Evolutionary conservation across 2,113 vertebrate species (phyloP).

Genomic region (Hucho hucho): DNA sequence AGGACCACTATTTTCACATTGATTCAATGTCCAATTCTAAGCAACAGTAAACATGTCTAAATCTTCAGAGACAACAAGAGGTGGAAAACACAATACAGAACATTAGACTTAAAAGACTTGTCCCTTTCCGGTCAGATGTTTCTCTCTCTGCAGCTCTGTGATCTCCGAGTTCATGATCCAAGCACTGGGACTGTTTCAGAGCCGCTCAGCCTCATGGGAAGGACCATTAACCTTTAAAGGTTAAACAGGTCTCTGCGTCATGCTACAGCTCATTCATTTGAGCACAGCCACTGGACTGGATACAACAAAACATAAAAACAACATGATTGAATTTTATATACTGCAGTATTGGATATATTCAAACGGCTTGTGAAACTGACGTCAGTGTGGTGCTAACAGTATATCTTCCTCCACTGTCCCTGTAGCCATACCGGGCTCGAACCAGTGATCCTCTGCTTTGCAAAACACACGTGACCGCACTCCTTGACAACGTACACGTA

Average conservation of each 20-base stretch:
- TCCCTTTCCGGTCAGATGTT: not conserved
- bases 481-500: too few relatives aligned
- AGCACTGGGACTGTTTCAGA: slow-evolving; percentile 30
- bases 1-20: not conserved
- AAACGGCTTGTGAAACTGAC: not conserved
- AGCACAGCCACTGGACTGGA: slow-evolving; percentile 11
- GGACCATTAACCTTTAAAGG: slow-evolving; percentile 47
- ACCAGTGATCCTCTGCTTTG: too few relatives aligned
- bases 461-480: too few relatives aligned
- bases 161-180: slow-evolving; percentile 38
- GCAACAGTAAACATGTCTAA: slow-evolving; percentile 45
- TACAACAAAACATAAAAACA: not conserved
- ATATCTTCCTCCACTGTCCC: too few relatives aligned
- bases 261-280: slow-evolving; percentile 6
- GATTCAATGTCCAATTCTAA: slow-evolving; percentile 55
- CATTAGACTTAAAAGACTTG: slow-evolving; percentile 10
- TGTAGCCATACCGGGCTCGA: too few relatives aligned
- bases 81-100: slow-evolving; percentile 2
- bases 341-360: not conserved
- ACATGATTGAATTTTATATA: not conserved
- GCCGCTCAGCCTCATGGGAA: slow-evolving; percentile 15
- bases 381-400: too few relatives aligned
- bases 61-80: slow-evolving; percentile 24
- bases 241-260: slow-evolving; percentile 14
- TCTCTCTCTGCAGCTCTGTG: not conserved